These are phyloP conservation scores for Eupleurogrammus muticus DNA, from an alignment of 2,797 vertebrate genomes.

Conservation along the genomic window DNA sequence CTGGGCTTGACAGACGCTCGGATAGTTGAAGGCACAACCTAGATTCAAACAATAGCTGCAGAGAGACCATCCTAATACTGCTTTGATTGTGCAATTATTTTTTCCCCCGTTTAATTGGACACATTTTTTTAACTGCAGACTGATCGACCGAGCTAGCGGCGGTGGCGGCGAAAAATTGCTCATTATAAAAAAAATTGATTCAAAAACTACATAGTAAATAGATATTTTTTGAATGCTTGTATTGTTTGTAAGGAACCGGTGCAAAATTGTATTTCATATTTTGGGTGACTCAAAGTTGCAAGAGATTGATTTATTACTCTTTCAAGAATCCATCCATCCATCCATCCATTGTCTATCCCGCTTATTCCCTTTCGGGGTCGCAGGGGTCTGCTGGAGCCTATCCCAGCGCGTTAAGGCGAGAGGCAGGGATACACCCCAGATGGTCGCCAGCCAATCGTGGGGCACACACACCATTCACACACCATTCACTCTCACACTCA, in stretches of 20 bases:
- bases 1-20: conserved; percentile 51
- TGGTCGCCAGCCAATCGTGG: no score
- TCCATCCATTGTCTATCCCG: no score
- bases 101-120: conserved; percentile 35
- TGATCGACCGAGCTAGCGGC: conserved; percentile 31
- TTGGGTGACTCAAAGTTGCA: conserved; percentile 21
- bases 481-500: no score
- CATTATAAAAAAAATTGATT: conserved; percentile 44
- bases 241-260: conserved; percentile 33
- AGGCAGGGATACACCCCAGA: no score
- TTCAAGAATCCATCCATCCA: conserved; percentile 30
- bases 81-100: conserved; percentile 59
- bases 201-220: conserved; percentile 23
- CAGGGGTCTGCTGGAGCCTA: no score
- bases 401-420: no score
- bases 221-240: conserved; percentile 53
- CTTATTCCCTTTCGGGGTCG: no score
- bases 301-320: conserved; percentile 39
- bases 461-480: no score
- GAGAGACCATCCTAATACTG: conserved; percentile 32
- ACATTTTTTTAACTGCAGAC: conserved; percentile 40
- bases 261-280: conserved; percentile 50
- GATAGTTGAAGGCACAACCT: conserved; percentile 40
- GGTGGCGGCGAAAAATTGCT: conserved; percentile 18
- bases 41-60: conserved; percentile 43